Base-by-base conservation (phyloP, 1,140 invertebrate species). In the Phymastichus coffea region DNA sequence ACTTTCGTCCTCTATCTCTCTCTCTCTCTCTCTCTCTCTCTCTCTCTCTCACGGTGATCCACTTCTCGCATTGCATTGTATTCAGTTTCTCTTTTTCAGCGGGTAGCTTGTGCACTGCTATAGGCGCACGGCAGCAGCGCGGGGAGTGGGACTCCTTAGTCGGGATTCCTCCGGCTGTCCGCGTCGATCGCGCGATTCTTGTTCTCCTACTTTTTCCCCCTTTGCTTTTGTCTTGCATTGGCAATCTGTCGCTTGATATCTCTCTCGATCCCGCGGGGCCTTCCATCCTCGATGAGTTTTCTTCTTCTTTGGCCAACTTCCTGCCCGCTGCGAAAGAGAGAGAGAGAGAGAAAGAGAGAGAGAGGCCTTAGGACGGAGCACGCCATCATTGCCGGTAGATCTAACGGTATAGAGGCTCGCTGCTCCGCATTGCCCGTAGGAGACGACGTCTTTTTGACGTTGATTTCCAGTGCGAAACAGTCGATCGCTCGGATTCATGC, bases 41-140 rank as follows among this genome's bases (percentile, higher is more conserved):
- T n/a, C n/a, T n/a, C n/a, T n/a, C n/a, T n/a, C n/a, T n/a, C n/a
- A n/a, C n/a, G n/a, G n/a, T n/a, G n/a, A n/a, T n/a, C n/a, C n/a
- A n/a, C n/a, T n/a, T n/a, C 46, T 35, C 49, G 51, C 22, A 40
- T 28, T 46, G 37, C 48, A 52, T 59, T 59, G 38, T 52, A 44
- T 59, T 59, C 41, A 3, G 17, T 37, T 10, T 44, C 28, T 33
- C 26, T 30, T 12, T 9, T n/a, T 15, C 22, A 7, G 51, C 6
- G 19, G 7, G n/a, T 23, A 40, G 17, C 35, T 40, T 26, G 3
- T 43, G 15, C 22, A 30, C 17, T 4, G 15, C n/a, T n/a, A n/a
- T n/a, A n/a, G n/a, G n/a, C n/a, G n/a, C n/a, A n/a, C n/a, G n/a
- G n/a, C n/a, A n/a, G n/a, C n/a, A n/a, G n/a, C n/a, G n/a, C n/a